A percentile compares a stretch with the other conserved stretches of the same genome.
phyloP scores from a whole-genome alignment of 2,797 vertebrate genomes.

The Rhinophrynus dorsalis region DNA sequence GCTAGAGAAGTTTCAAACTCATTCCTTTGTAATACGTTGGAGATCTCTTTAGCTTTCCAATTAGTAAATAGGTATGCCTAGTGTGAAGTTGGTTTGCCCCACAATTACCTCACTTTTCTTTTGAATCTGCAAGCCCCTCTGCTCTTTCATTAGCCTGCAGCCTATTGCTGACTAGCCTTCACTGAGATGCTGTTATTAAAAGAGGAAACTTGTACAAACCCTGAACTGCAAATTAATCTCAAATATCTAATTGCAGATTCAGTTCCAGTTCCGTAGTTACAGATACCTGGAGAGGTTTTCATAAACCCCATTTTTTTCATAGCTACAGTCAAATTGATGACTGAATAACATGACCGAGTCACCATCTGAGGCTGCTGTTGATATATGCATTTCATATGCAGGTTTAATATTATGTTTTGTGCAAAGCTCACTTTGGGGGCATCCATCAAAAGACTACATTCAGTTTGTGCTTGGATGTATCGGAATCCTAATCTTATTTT shows the following conservation, averaged over 20 bases:
- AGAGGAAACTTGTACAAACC: slow-evolving; percentile 10
- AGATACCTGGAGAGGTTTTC: slow-evolving; percentile 3
- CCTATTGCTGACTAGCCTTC: slow-evolving; percentile 5
- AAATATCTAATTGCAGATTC: slow-evolving; percentile 13
- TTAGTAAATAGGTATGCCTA: too few species aligned
- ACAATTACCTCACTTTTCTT: too few species aligned
- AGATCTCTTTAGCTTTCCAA: too few species aligned
- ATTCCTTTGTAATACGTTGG: too few species aligned
- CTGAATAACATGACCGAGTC: not conserved
- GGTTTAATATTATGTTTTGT: not conserved
- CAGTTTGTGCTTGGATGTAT: too few species aligned
- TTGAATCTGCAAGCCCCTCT: too few species aligned
- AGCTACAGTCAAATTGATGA: not conserved
- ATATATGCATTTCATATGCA: not conserved
- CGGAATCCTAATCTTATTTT: too few species aligned
- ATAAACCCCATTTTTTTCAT: not conserved
- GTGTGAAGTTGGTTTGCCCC: too few species aligned
- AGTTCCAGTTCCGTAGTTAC: not conserved
- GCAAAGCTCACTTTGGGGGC: not conserved
- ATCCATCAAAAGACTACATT: too few species aligned
- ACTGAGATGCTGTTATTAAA: slow-evolving; percentile 10
- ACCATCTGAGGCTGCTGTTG: not conserved
- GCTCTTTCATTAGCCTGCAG: slow-evolving; percentile 7
- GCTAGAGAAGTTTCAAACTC: too few species aligned
- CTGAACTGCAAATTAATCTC: slow-evolving; percentile 28